Conservation (phyloP, 2,113 vertebrate genomes). For the Spizaetus ornatus region DNA sequence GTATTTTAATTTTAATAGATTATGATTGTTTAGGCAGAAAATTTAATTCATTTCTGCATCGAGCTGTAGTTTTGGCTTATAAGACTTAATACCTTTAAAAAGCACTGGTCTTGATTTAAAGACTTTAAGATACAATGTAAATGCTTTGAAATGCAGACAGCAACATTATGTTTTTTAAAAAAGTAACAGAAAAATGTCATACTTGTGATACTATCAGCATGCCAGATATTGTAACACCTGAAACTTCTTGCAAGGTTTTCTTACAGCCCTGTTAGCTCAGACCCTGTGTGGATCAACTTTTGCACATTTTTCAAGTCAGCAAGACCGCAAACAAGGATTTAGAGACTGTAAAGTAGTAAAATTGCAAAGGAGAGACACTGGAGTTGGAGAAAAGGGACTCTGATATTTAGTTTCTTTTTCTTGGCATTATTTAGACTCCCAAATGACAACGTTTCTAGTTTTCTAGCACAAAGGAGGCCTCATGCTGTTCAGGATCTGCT, state of each 20-base stretch:
- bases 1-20: slow-evolving; percentile 24
- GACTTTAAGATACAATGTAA: background rate
- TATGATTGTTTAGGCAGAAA: background rate
- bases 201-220: background rate
- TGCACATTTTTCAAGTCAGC: slow-evolving; percentile 7
- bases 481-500: slow-evolving; percentile 34
- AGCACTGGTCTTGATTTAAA: background rate
- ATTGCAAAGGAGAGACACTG: background rate
- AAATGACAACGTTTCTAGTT: slow-evolving; percentile 45
- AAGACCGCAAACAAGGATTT: background rate
- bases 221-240: slow-evolving; percentile 9
- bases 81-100: background rate
- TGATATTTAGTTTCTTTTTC: slow-evolving; percentile 62
- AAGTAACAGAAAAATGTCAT: background rate
- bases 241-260: slow-evolving; percentile 38
- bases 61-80: background rate
- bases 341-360: slow-evolving; percentile 15
- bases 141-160: slow-evolving; percentile 12
- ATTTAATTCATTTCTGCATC: background rate
- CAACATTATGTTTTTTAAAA: background rate
- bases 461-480: slow-evolving; percentile 48
- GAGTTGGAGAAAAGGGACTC: background rate
- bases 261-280: background rate
- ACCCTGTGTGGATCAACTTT: background rate
- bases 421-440: slow-evolving; percentile 59